phyloP scores from a whole-genome alignment of 2,888 invertebrate genomes.

The Strigamia crassipes region DNA sequence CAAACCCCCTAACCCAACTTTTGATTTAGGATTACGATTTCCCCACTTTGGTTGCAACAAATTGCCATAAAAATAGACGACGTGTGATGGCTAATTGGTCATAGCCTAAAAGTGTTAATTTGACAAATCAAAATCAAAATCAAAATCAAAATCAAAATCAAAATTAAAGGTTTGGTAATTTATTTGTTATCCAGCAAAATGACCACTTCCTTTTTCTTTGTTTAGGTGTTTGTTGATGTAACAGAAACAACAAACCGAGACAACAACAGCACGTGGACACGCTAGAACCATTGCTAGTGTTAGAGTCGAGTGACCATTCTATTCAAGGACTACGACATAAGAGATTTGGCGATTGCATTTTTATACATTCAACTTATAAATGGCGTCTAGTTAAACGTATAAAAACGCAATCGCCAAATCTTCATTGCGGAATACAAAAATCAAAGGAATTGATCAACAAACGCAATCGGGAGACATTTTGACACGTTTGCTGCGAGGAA shows the following conservation, averaged over 20 bases:
- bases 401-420: too few species aligned
- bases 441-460: background rate
- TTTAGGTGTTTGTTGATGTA: conserved; percentile 7
- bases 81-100: background rate
- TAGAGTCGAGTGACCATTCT: too few species aligned
- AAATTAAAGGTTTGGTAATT: too few species aligned
- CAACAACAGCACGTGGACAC: background rate
- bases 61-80: background rate
- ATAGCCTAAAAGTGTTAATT: background rate
- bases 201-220: conserved; percentile 20
- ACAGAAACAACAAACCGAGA: background rate
- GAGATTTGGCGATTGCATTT: too few species aligned
- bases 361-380: too few species aligned
- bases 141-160: too few species aligned
- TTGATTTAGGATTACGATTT: conserved; percentile 32
- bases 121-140: too few species aligned
- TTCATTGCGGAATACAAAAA: too few species aligned
- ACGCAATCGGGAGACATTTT: background rate
- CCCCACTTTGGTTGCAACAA: conserved; percentile 18
- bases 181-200: background rate
- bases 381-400: too few species aligned
- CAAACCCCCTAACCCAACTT: background rate
- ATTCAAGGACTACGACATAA: too few species aligned
- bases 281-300: too few species aligned
- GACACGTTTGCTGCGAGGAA: too few species aligned